These are phyloP conservation scores for Schizaphis graminum DNA, from an alignment of 2,888 invertebrate species.

Conservation along the genomic window DNA sequence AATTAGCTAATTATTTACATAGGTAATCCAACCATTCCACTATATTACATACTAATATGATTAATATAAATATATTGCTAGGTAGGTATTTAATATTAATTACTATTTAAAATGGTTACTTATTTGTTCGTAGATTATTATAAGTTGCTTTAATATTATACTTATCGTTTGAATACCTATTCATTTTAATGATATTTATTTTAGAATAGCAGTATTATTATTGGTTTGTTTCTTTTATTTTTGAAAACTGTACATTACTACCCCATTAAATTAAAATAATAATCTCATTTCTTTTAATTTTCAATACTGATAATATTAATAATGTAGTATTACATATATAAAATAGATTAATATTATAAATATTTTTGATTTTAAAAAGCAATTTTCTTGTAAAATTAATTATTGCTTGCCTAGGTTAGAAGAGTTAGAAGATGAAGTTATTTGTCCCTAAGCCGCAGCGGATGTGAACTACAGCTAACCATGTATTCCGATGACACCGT, in stretches of 20 bases:
- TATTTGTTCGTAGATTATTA: neutral
- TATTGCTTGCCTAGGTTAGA: conserved; percentile 22
- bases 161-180: neutral
- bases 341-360: neutral
- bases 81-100: neutral
- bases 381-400: neutral
- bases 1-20: neutral
- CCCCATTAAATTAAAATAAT: neutral
- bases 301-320: neutral
- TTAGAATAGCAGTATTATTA: neutral
- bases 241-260: neutral
- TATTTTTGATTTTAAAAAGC: neutral
- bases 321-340: neutral
- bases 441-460: neutral
- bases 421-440: conserved; percentile 9
- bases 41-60: neutral
- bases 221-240: neutral
- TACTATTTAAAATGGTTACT: neutral
- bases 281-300: neutral
- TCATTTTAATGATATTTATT: neutral
- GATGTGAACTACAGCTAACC: conserved; percentile 31
- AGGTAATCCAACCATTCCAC: neutral
- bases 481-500: conserved; percentile 82
- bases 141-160: neutral
- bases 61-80: neutral